phyloP scores from a whole-genome alignment of 2,113 vertebrate genomes.

The Sus scrofa region T2T-Sscrofa CM000816.6:57127501-57128000 shows the following conservation, averaged over 20 bases:
- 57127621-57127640: too few species aligned
- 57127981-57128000: conserved; percentile 1
- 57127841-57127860: background rate
- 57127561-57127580: too few species aligned
- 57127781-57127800: background rate
- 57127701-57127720: background rate
- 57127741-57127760: background rate
- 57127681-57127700: background rate
- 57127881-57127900: background rate
- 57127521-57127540: too few species aligned
- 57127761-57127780: background rate
- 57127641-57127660: too few species aligned
- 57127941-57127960: background rate
- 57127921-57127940: background rate
- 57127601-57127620: too few species aligned
- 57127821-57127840: conserved; percentile 2
- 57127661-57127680: background rate
- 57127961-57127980: conserved; percentile 38
- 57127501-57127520: too few species aligned
- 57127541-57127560: too few species aligned
- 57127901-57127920: background rate
- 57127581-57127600: too few species aligned
- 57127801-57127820: background rate
- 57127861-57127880: background rate
- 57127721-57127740: background rate